Conservation (phyloP, 2,113 vertebrate species). For the Lepus timidus region DNA sequence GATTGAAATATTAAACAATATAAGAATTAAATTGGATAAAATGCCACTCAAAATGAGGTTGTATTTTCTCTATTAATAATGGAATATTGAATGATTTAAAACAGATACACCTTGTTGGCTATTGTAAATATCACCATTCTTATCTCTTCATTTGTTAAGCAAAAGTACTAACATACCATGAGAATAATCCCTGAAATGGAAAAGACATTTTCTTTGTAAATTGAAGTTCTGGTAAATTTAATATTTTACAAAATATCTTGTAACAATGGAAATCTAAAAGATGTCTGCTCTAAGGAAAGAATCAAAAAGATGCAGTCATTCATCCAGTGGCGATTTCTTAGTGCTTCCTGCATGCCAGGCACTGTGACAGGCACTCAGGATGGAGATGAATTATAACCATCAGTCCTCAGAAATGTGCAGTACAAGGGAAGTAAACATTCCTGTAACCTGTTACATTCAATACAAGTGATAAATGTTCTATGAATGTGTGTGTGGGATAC, state of each 20-base stretch:
- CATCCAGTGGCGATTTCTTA: not conserved
- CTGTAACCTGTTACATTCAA: not conserved
- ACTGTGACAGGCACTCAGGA: not conserved
- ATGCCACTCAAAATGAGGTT: not conserved
- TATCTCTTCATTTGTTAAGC: not conserved
- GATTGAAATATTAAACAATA: slow-evolving; percentile 32
- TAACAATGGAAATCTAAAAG: slow-evolving; percentile 32
- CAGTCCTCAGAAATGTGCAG: not conserved
- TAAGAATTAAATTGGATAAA: slow-evolving; percentile 58
- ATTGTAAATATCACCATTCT: not conserved
- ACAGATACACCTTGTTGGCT: not conserved
- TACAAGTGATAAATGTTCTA: not conserved
- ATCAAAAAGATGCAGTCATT: not conserved
- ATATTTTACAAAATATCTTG: slow-evolving; percentile 29
- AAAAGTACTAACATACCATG: not conserved
- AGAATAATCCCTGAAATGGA: not conserved
- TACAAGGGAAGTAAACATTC: not conserved
- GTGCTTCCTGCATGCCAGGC: not conserved
- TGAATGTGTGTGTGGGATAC: not conserved
- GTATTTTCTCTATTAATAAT: slow-evolving; percentile 34
- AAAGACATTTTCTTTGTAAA: not conserved
- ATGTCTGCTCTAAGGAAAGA: not conserved
- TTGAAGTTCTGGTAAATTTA: not conserved
- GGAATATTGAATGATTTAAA: slow-evolving; percentile 1
- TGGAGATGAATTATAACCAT: not conserved